Conservation (phyloP, 2,888 invertebrate genomes). For the Myopa testacea region DNA sequence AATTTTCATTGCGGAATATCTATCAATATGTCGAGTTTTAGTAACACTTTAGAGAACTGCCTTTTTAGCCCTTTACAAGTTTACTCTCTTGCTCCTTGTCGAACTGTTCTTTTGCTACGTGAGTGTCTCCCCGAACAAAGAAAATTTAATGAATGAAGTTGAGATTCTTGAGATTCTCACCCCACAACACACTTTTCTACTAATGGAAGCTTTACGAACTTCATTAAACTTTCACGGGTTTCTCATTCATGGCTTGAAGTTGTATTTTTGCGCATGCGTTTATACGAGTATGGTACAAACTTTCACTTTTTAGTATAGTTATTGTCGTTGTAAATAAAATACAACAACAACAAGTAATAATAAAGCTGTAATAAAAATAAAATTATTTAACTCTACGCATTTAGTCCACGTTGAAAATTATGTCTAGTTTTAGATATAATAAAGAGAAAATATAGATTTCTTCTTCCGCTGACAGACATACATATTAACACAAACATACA, state of each 20-base stretch:
- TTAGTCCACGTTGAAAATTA: no score
- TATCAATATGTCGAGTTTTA: no score
- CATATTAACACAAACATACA: no score
- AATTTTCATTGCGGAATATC: no score
- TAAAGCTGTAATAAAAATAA: no score
- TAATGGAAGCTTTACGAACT: conserved; percentile 2
- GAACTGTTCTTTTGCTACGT: no score
- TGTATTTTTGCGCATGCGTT: conserved; percentile 17
- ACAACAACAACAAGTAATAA: no score
- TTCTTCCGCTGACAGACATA: no score
- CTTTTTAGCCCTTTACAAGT: not conserved
- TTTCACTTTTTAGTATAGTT: conserved; percentile 28
- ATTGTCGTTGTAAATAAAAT: not conserved
- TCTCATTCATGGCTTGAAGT: conserved; percentile 14
- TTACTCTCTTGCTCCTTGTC: not conserved
- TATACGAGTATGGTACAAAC: not conserved
- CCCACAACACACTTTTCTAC: not conserved
- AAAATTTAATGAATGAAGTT: conserved; percentile 55
- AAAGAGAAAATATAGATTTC: no score
- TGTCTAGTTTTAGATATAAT: no score
- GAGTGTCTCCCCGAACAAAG: not conserved
- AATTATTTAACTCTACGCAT: no score
- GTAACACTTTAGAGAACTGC: not conserved
- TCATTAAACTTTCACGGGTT: conserved; percentile 4
- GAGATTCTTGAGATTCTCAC: conserved; percentile 45